These are phyloP conservation scores for Megathymus violae DNA, from an alignment of 1,140 invertebrate genomes.

Conservation along the genomic window DNA sequence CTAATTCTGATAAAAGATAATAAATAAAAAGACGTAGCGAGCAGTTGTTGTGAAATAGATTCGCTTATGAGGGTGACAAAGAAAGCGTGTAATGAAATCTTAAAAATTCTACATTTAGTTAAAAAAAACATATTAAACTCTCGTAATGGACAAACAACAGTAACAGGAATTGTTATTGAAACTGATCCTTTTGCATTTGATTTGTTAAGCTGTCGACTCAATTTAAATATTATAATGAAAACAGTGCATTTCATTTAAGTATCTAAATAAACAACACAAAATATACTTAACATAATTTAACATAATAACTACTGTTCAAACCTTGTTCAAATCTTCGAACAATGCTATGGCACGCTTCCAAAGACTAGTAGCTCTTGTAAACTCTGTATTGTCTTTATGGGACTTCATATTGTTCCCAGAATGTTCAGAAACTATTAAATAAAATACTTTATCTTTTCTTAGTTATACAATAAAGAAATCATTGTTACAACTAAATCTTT, in stretches of 20 bases:
- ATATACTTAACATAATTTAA: constrained; percentile 28
- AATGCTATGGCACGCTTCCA: constrained; percentile 31
- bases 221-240: background rate
- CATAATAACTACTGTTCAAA: constrained; percentile 31
- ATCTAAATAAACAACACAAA: constrained; percentile 16
- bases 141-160: too few relatives aligned
- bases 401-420: constrained; percentile 20
- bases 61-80: too few relatives aligned
- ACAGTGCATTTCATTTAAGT: background rate
- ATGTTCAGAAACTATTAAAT: constrained; percentile 11
- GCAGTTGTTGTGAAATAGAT: too few relatives aligned
- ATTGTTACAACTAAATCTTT: constrained; percentile 12
- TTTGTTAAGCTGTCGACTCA: background rate
- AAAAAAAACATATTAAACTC: too few relatives aligned
- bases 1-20: too few relatives aligned
- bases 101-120: too few relatives aligned
- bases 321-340: constrained; percentile 23
- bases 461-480: constrained; percentile 10
- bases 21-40: too few relatives aligned
- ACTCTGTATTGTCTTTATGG: constrained; percentile 23
- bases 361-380: constrained; percentile 27
- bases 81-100: too few relatives aligned
- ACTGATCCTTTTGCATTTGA: background rate
- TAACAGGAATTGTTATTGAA: background rate
- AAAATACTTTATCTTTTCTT: background rate